Evolutionary conservation across 2,797 vertebrate species (phyloP).

Genomic region (Acanthurus leucopareius): DNA sequence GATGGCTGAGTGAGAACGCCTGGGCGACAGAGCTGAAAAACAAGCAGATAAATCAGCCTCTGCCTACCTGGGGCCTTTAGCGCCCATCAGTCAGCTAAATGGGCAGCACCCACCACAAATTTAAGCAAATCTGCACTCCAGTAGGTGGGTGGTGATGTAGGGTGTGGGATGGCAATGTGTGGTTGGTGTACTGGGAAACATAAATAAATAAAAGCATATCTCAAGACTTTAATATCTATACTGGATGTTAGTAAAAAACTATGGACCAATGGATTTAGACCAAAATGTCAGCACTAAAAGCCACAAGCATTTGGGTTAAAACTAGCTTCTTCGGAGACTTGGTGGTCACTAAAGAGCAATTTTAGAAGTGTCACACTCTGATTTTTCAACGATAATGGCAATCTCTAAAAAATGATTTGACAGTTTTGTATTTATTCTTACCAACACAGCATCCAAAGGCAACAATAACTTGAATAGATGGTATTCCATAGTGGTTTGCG

Average conservation of each 20-base stretch:
- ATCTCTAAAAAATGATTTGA: no score
- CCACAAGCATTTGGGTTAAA: no score
- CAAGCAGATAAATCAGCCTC: conserved; percentile 77
- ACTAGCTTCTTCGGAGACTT: no score
- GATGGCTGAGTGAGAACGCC: conserved; percentile 69
- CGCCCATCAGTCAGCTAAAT: conserved; percentile 72
- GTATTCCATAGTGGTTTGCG: no score
- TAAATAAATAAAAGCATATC: conserved; percentile 16
- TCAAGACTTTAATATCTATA: not conserved
- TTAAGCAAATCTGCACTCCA: conserved; percentile 51
- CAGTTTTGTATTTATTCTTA: no score
- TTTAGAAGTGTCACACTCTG: no score
- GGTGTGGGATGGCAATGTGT: conserved; percentile 9
- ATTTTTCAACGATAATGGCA: no score
- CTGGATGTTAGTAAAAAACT: not conserved
- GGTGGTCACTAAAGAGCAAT: no score
- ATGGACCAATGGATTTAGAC: no score
- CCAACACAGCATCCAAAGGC: no score
- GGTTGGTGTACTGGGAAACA: conserved; percentile 19
- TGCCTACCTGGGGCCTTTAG: conserved; percentile 50
- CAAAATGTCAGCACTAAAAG: no score
- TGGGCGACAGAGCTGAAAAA: conserved; percentile 71
- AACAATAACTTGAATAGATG: no score
- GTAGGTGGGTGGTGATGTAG: conserved; percentile 28
- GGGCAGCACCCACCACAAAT: conserved; percentile 66